phyloP scores from a whole-genome alignment of 2,888 invertebrate genomes.

The Epirrhoe alternata region DNA sequence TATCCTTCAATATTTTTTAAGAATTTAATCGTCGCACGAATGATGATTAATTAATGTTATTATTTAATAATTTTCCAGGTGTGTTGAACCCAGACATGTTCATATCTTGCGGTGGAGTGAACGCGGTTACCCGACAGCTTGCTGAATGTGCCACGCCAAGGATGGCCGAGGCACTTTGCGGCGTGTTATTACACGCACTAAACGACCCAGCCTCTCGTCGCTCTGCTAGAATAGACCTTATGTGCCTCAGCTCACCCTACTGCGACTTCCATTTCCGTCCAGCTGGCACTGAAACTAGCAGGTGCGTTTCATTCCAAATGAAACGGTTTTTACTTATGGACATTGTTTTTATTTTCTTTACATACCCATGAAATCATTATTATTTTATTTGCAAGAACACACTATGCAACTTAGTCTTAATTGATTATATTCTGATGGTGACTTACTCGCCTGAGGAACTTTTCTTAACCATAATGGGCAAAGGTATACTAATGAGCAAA shows the following conservation, averaged over 20 bases:
- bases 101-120: constrained; percentile 93
- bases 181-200: constrained; percentile 93
- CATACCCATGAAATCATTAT: no score
- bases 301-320: constrained; percentile 72
- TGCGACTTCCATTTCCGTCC: constrained; percentile 94
- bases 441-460: no score
- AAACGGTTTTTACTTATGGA: not conserved
- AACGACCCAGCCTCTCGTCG: constrained; percentile 93
- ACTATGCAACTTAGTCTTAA: no score
- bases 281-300: constrained; percentile 89
- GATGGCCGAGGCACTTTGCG: constrained; percentile 95
- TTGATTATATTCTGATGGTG: no score
- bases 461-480: no score
- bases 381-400: no score
- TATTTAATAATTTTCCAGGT: constrained; percentile 81
- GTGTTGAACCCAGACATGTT: constrained; percentile 93
- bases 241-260: constrained; percentile 94
- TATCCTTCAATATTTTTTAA: no score
- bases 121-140: constrained; percentile 92
- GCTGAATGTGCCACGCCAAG: constrained; percentile 94
- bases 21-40: no score
- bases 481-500: no score
- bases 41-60: no score
- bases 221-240: constrained; percentile 91
- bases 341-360: no score